Conservation (phyloP, 2,888 invertebrate species). For the Drosophila yooni region DNA sequence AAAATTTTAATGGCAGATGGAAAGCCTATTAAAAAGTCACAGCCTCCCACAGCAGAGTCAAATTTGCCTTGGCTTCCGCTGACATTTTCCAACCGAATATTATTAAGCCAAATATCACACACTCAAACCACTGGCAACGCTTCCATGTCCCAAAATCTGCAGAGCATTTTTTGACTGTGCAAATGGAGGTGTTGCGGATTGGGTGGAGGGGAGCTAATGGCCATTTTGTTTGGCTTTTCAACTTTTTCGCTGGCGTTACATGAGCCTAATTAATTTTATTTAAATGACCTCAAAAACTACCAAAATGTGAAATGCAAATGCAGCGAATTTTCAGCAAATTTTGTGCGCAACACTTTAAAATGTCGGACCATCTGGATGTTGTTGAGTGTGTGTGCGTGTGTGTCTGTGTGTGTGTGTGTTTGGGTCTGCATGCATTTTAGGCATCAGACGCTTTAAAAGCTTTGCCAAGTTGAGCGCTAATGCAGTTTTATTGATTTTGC, state of each 20-base stretch:
- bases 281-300: conserved; percentile 64
- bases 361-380: not conserved
- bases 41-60: conserved; percentile 29
- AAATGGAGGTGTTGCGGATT: not conserved
- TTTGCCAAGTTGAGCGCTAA: conserved; percentile 19
- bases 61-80: conserved; percentile 74
- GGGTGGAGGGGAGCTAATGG: not conserved
- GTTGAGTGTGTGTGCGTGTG: not conserved
- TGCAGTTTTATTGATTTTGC: conserved; percentile 66
- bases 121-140: conserved; percentile 31
- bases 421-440: conserved; percentile 19
- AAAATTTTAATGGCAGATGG: conserved; percentile 71
- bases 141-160: conserved; percentile 6
- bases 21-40: conserved; percentile 68
- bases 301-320: conserved; percentile 62
- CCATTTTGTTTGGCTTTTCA: conserved; percentile 54
- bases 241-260: conserved; percentile 69
- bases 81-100: conserved; percentile 54
- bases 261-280: conserved; percentile 83
- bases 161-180: not conserved
- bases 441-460: conserved; percentile 24
- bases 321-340: conserved; percentile 45
- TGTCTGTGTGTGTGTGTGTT: not conserved
- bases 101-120: conserved; percentile 61
- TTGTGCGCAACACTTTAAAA: conserved; percentile 44